Base-by-base conservation (phyloP, 2,797 vertebrate species). In the Manis pentadactyla region DNA sequence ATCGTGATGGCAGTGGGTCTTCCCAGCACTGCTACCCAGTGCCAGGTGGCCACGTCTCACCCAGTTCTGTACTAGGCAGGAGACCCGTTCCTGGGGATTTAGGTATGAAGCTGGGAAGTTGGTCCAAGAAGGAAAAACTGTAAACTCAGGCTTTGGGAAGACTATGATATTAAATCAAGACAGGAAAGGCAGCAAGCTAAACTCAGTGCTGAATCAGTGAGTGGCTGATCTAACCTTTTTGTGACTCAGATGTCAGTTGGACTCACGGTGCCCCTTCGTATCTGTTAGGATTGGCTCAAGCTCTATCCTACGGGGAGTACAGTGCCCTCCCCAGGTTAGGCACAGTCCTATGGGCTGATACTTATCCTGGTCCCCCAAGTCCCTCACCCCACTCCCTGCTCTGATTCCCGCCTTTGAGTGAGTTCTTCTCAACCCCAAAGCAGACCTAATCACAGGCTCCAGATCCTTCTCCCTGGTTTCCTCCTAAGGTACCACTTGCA, bases 91-190 rank as follows among this genome's bases (percentile, higher is more conserved):
- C n/a, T 42, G 42, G 55, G 34, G 27, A 92, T 92, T 81, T 29
- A 85, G 51, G 49, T 51, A 68, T 77, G 63, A 93, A 86, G 61
- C 55, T 92, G 61, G 42, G 34, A 93, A 88, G 75, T 82, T 78
- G 17, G 10, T 71, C 19, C 55, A 87, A 82, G 64, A 90, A 51
- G 68, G n/a, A 74, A 77, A 71, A 94, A 81, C 12, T 17, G 66
- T 57, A 46, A 55, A 87, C 29, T 55, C 55, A 42, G n/a, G n/a
- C 71, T 92, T 87, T 49, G 55, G 34, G 29, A 63, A 91, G 95
- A 94, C 27, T 9, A 15, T 79, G 74, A 92, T 92, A 49, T 37
- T 82, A 94, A 90, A 73, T 78, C 51, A 90, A 95, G 34, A 73
- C 34, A 88, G 34, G 42, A 94, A 90, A 92, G 77, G 46, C 27